Evolutionary conservation across 1,140 invertebrate species (phyloP).

Genomic region (Eulimnadia texana): DNA sequence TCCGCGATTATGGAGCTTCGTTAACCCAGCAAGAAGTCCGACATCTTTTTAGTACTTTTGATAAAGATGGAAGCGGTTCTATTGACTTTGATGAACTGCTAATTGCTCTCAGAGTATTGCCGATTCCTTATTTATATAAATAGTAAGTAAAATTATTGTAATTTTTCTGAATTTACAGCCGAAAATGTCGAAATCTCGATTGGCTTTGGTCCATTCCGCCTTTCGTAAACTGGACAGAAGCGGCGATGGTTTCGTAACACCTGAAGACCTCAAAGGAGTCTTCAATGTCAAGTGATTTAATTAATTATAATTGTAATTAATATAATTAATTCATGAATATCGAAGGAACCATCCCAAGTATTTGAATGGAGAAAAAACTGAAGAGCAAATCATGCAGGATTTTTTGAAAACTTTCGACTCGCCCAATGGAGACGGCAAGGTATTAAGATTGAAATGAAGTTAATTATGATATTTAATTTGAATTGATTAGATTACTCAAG

Average conservation of each 20-base stretch:
- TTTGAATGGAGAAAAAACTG: slow-evolving; percentile 35
- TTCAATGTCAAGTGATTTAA: slow-evolving; percentile 49
- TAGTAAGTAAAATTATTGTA: neutral
- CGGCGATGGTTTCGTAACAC: slow-evolving; percentile 66
- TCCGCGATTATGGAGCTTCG: slow-evolving; percentile 29
- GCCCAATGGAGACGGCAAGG: slow-evolving; percentile 34
- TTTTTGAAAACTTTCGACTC: slow-evolving; percentile 38
- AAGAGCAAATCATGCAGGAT: slow-evolving; percentile 34
- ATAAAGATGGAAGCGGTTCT: slow-evolving; percentile 29
- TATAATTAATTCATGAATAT: slow-evolving; percentile 18
- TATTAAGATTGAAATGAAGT: slow-evolving; percentile 20
- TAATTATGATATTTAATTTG: no score
- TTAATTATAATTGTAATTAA: neutral
- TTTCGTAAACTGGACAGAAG: slow-evolving; percentile 80
- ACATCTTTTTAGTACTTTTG: slow-evolving; percentile 26
- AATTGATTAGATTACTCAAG: slow-evolving; percentile 32
- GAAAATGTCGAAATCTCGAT: slow-evolving; percentile 58
- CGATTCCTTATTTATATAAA: neutral
- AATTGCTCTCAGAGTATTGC: slow-evolving; percentile 28
- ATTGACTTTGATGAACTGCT: slow-evolving; percentile 35
- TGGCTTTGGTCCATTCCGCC: slow-evolving; percentile 59
- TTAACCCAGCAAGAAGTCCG: slow-evolving; percentile 24
- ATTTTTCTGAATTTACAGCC: slow-evolving; percentile 45
- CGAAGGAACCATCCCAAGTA: slow-evolving; percentile 21
- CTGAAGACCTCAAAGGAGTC: slow-evolving; percentile 66